These are phyloP conservation scores for Ditylenchus dipsaci DNA, from an alignment of 1,140 invertebrate genomes.

Conservation along the genomic window DNA sequence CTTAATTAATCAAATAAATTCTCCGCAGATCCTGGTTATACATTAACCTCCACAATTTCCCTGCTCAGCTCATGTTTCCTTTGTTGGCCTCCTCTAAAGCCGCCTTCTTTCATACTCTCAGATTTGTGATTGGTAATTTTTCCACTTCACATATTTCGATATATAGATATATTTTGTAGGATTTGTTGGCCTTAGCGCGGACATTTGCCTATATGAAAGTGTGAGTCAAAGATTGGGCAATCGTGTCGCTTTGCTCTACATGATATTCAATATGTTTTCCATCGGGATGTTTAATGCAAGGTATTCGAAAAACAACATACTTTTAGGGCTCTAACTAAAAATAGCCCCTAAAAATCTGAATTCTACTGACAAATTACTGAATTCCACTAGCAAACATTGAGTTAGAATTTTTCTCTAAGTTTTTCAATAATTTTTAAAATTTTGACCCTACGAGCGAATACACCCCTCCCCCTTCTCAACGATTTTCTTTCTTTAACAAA, in stretches of 20 bases:
- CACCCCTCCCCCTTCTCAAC: no score
- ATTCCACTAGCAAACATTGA: no score
- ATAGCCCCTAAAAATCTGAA: no score
- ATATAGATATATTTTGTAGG: conserved; percentile 1
- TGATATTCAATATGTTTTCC: conserved; percentile 76
- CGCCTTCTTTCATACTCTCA: conserved; percentile 80
- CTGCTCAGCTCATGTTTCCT: conserved; percentile 64
- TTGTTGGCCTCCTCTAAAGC: conserved; percentile 64
- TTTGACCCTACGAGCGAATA: no score
- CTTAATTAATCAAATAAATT: conserved; percentile 60
- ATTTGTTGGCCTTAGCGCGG: conserved; percentile 69
- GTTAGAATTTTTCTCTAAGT: no score
- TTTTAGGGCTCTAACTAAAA: no score
- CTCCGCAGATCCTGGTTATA: conserved; percentile 58
- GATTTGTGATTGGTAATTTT: conserved; percentile 69
- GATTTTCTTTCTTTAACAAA: no score
- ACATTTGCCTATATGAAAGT: conserved; percentile 89
- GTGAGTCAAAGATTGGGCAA: conserved; percentile 82
- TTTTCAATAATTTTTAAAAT: no score
- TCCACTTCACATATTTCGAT: not conserved
- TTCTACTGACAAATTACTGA: no score
- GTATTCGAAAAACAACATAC: not conserved
- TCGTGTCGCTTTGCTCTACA: conserved; percentile 75
- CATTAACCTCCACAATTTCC: conserved; percentile 72
- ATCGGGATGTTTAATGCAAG: conserved; percentile 79